Base-by-base conservation (phyloP, 2,113 vertebrate species). In the Melanostigma gelatinosum region DNA sequence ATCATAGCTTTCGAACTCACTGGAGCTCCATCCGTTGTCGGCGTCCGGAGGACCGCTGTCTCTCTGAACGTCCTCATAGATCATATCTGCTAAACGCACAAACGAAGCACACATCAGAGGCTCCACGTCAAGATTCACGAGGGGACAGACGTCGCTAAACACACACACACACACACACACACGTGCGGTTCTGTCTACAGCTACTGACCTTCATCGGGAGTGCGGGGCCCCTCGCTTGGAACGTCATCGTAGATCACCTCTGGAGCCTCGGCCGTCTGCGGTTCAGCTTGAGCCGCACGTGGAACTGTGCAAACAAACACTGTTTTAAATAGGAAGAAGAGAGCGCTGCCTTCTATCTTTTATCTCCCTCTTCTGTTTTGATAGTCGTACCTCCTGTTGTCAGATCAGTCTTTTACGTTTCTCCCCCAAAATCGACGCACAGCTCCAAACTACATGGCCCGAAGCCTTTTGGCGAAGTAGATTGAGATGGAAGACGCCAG, bases 211-310 rank as follows among this genome's bases (percentile, higher is more conserved):
- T 96, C 90, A 36, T 92, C 94, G 6, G 94, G 90, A 0, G 93
- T 88, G 27, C 95, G 67, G 8, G 87, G 91, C 29, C 89, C 92
- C 80, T 97, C 97, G 0, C 90, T 93, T 2, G 97, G 96, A n/a
- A 99, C 97, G 1, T 98, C 97, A 32, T 99, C 97, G 6, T 99
- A 99, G 92, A 99, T 97, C 89, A 97, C 97, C 67, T 97, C 97
- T 0, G 71, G 55, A 48, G 94, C 93, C 7, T 94, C 94, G 44
- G 84, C 66, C 0, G 91, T 71, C 11, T 85, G 90, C 0, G 92
- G 29, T 13, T 90, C 87, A 0, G 65, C 65, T 40, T 79, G 72
- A 8, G 16, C 34, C 40, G 6, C 76, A 24, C n/a, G 13, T 0
- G 42, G n/a, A 72, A 80, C 89, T 94, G 86, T 48, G 69, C 20